Conservation (phyloP, 1,140 invertebrate genomes). For the Argopecten irradians region DNA sequence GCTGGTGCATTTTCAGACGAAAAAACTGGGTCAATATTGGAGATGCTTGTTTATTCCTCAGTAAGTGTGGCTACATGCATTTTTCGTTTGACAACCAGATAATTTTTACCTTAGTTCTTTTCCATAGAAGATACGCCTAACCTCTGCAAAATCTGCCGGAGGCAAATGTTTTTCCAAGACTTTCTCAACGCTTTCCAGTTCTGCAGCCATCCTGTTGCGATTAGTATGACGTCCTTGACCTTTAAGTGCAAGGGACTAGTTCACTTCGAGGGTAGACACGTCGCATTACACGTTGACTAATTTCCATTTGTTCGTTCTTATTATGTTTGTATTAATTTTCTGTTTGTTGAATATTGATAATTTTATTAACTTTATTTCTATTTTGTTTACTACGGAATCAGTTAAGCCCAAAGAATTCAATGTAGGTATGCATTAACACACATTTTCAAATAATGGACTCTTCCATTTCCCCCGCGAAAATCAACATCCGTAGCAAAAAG, state of each 20-base stretch:
- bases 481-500: too few species aligned
- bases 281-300: not conserved
- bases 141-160: constrained; percentile 82
- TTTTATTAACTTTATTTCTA: too few species aligned
- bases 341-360: too few species aligned
- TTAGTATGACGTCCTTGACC: not conserved
- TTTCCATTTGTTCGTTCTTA: constrained; percentile 4
- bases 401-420: too few species aligned
- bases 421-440: too few species aligned
- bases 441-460: too few species aligned
- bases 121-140: constrained; percentile 88
- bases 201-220: constrained; percentile 60
- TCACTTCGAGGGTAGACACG: not conserved
- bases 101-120: constrained; percentile 80
- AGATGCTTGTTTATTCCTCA: too few species aligned
- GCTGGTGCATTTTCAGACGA: not conserved
- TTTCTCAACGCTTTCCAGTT: constrained; percentile 82
- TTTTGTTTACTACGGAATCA: too few species aligned
- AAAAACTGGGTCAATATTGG: not conserved
- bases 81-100: not conserved
- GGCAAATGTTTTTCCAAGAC: constrained; percentile 83
- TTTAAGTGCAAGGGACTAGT: not conserved
- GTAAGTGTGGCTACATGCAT: too few species aligned
- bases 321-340: too few species aligned
- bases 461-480: constrained; percentile 1